These are phyloP conservation scores for Theropithecus gelada DNA, from an alignment of 2,113 vertebrate species.

Conservation along the genomic window DNA sequence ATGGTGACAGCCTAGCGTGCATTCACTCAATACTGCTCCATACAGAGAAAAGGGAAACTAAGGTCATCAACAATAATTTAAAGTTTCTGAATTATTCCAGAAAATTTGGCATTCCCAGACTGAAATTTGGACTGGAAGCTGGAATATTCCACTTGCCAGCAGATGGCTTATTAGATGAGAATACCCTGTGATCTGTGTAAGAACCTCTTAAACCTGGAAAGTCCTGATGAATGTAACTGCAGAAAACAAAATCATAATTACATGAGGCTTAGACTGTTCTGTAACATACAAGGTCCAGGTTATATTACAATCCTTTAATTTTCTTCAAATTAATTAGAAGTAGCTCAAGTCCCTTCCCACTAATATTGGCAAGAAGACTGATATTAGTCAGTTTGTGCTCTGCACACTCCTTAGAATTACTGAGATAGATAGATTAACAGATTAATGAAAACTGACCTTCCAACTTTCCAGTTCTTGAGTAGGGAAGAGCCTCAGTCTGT, in stretches of 20 bases:
- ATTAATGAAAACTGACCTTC: background rate
- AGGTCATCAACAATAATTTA: background rate
- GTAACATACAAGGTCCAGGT: background rate
- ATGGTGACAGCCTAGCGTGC: background rate
- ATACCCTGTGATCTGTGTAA: background rate
- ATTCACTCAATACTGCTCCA: background rate
- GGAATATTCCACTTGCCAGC: background rate
- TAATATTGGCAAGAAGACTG: background rate
- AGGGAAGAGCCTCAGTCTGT: background rate
- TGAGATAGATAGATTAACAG: background rate
- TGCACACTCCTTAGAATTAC: background rate
- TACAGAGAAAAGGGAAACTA: background rate
- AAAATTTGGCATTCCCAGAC: background rate
- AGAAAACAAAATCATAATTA: background rate
- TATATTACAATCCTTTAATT: background rate
- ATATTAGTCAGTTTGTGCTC: background rate
- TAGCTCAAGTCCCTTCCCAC: background rate
- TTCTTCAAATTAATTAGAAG: background rate
- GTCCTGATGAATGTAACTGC: background rate
- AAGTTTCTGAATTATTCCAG: slow-evolving; percentile 39
- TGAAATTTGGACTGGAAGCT: background rate
- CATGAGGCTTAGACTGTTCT: background rate
- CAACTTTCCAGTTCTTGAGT: background rate
- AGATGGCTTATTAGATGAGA: background rate
- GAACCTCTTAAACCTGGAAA: background rate